Conservation (phyloP, 2,888 invertebrate species). For the Smittia sp. region DNA sequence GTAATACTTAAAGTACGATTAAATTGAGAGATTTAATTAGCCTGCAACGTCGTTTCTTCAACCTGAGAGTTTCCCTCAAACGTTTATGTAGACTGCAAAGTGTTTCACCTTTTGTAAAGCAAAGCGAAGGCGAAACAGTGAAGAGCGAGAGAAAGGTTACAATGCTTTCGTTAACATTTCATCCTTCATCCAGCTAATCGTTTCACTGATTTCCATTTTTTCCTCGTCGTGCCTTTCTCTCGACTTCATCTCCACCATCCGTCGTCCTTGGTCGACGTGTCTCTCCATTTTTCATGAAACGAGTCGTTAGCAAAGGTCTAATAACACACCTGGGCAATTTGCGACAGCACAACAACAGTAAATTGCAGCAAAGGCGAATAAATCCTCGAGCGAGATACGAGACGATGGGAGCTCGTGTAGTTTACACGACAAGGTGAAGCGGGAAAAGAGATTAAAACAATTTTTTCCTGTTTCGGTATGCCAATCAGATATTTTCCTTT, state of each 20-base stretch:
- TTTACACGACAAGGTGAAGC: conserved; percentile 15
- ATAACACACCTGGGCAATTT: conserved; percentile 22
- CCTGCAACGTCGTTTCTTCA: background rate
- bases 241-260: background rate
- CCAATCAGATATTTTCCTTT: conserved; percentile 19
- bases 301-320: conserved; percentile 16
- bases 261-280: background rate
- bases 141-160: background rate
- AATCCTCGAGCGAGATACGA: conserved; percentile 11
- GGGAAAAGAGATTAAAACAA: conserved; percentile 20
- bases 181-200: conserved; percentile 20
- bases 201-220: conserved; percentile 33
- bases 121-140: background rate
- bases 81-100: too few relatives aligned
- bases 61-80: background rate
- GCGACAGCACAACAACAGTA: conserved; percentile 14
- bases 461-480: conserved; percentile 10
- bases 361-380: conserved; percentile 10
- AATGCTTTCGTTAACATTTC: conserved; percentile 16
- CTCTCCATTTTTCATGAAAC: conserved; percentile 19
- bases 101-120: background rate
- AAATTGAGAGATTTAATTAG: conserved; percentile 26
- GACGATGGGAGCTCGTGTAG: conserved; percentile 7
- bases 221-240: background rate
- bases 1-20: conserved; percentile 16